Base-by-base conservation (phyloP, 2,888 invertebrate species). In the Ptychoptera contaminata region DNA sequence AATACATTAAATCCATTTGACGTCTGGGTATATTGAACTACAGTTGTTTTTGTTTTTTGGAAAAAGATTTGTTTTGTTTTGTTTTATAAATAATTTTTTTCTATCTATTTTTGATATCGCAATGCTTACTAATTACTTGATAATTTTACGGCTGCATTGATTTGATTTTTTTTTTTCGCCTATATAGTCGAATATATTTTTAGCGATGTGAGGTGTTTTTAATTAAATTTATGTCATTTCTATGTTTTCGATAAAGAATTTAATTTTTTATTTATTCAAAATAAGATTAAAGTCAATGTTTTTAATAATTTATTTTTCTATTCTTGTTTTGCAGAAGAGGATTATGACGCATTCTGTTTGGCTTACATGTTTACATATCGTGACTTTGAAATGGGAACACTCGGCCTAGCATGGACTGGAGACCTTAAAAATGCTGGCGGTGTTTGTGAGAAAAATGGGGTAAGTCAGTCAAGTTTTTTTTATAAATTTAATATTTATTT, bases 311-410 rank as follows among this genome's bases (percentile, higher is more conserved):
- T 32, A 7, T 43, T 47, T 49, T 42, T 48, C 35, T 45, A 46
- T 50, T 50, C 54, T 50, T 55, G 54, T 53, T n/a, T 72, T 76
- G 54, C 78, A 84, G 91, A 94, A 77, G 87, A 91, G 62, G 92
- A 97, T 65, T 98, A 98, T 67, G 92, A 96, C 63, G 90, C 92
- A 15, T 98, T 96, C 68, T 98, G 98, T 61, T 71, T 98, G 59
- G 96, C 97, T 44, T 98, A 97, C 68, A 92, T 97, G 82, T 94
- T 98, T 65, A 97, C 97, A 14, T 96, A 94, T 65, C 74, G 93
- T 43, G 92, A 92, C 65, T 92, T 92, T 58, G 91, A 92, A 66
- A 91, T 92, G 80, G 92, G 92, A 32, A 92, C 92, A 6, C 69
- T 98, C 49, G 98, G 98, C 8, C 70, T 98, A 48, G 97, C 98